Evolutionary conservation across 2,888 invertebrate genomes (phyloP).

Genomic region (Eurois occulta): DNA sequence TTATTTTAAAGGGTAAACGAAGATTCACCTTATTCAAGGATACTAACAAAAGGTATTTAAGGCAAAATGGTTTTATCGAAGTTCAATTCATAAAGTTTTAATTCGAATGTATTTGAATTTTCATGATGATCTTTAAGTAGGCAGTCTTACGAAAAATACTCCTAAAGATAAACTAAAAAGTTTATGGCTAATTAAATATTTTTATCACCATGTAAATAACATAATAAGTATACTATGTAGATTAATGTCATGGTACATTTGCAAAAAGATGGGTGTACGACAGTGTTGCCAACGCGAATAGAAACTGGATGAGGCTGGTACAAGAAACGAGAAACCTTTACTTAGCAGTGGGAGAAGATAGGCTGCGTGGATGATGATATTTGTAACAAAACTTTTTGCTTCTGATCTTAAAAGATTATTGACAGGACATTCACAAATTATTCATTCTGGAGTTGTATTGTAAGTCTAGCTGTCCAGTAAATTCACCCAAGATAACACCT

Average conservation of each 20-base stretch:
- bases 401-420: background rate
- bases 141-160: background rate
- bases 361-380: background rate
- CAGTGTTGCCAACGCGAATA: background rate
- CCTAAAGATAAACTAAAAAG: background rate
- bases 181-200: background rate
- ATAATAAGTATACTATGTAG: background rate
- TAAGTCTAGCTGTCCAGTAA: background rate
- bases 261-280: background rate
- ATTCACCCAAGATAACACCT: background rate
- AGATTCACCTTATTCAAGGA: slow-evolving; percentile 31
- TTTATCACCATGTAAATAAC: background rate
- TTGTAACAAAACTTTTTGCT: background rate
- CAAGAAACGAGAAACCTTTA: background rate
- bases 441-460: background rate
- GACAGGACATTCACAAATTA: background rate
- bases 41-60: background rate
- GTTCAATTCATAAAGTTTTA: background rate
- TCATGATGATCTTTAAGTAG: background rate
- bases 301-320: background rate
- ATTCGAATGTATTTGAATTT: background rate
- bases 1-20: slow-evolving; percentile 26
- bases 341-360: background rate
- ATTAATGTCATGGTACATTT: background rate
- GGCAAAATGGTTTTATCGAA: background rate